Conservation (phyloP, 2,797 vertebrate species). For the Poecile montanus region DNA sequence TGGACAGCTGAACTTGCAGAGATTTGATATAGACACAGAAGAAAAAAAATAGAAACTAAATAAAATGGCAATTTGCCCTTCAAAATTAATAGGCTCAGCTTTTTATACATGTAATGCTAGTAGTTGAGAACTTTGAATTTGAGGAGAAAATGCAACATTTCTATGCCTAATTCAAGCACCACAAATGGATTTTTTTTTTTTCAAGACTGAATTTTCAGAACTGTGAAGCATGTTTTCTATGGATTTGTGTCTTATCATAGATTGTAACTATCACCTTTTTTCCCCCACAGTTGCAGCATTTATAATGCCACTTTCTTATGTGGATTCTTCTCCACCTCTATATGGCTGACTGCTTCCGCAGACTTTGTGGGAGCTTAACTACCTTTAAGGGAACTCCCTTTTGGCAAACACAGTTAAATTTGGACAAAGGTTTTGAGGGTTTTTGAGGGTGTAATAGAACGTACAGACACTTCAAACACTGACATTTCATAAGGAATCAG, state of each 20-base stretch:
- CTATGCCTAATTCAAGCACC: background rate
- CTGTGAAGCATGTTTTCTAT: background rate
- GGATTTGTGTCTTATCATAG: background rate
- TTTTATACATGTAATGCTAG: background rate
- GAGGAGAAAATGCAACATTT: background rate
- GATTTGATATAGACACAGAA: background rate
- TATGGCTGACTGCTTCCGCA: background rate
- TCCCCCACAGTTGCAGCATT: background rate
- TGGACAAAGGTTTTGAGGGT: conserved; percentile 22
- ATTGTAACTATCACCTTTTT: background rate
- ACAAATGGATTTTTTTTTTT: background rate
- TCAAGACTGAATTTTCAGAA: background rate
- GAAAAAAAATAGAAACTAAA: background rate
- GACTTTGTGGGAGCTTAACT: background rate
- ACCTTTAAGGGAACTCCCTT: conserved; percentile 10
- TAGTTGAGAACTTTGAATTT: background rate
- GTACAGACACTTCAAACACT: background rate
- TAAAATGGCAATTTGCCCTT: background rate
- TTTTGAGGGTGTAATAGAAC: background rate
- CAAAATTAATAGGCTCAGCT: background rate
- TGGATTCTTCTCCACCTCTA: background rate
- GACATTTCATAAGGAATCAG: background rate
- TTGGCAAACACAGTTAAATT: conserved; percentile 18
- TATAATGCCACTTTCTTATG: background rate
- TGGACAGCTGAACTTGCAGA: background rate